Conservation (phyloP, 2,888 invertebrate species). For the Morpho achilles region DNA sequence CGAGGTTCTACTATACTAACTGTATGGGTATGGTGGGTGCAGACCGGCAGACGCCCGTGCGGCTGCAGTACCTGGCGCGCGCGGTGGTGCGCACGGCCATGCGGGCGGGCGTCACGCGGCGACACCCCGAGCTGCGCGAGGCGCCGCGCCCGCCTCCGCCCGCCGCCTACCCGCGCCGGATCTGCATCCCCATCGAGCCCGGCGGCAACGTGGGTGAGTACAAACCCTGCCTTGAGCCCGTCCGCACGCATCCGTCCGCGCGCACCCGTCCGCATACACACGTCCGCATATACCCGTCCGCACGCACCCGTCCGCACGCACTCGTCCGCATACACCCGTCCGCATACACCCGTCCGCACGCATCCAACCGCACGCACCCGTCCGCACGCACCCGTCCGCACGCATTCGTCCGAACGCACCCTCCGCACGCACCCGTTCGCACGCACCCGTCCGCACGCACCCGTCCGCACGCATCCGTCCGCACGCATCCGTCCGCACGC, state of each 20-base stretch:
- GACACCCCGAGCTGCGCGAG: slow-evolving; percentile 49
- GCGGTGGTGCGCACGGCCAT: slow-evolving; percentile 45
- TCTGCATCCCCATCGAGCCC: slow-evolving; percentile 44
- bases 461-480: background rate
- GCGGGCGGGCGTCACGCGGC: slow-evolving; percentile 42
- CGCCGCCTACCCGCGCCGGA: slow-evolving; percentile 31
- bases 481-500: background rate
- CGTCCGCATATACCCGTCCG: background rate
- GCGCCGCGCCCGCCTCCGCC: slow-evolving; percentile 32
- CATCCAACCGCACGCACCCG: background rate
- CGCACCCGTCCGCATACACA: too few species aligned
- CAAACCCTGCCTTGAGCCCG: background rate
- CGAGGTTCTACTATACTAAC: too few species aligned
- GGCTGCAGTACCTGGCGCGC: slow-evolving; percentile 55
- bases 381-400: too few species aligned
- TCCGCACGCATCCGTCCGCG: too few species aligned
- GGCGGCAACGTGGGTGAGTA: slow-evolving; percentile 51
- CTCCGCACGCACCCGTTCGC: too few species aligned
- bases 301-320: background rate
- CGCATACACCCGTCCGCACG: background rate
- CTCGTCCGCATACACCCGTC: too few species aligned
- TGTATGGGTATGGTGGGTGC: background rate
- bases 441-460: background rate
- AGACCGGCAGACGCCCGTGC: slow-evolving; percentile 53
- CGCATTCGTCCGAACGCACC: too few species aligned